Conservation (phyloP, 30 jellyfish, hydroid and myxozoan species). For the Cassiopea xamachana region DNA sequence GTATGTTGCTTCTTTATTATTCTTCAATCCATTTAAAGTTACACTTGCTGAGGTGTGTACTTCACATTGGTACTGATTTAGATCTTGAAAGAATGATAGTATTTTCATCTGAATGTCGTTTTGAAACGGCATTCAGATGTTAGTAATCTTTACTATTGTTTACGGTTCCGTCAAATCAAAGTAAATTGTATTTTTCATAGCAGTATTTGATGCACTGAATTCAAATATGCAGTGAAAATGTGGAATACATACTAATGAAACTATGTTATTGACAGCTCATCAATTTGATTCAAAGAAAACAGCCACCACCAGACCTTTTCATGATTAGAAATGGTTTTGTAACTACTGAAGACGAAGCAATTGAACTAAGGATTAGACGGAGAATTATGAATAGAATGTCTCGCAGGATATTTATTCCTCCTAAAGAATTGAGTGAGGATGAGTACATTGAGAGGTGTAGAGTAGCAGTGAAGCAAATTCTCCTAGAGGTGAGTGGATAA, state of each 20-base stretch:
- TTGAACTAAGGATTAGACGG: constrained; percentile 56
- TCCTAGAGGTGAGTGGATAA: constrained; percentile 85
- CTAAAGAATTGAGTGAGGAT: constrained; percentile 74
- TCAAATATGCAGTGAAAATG: too few relatives aligned
- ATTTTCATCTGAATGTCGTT: too few relatives aligned
- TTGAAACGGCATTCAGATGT: too few relatives aligned
- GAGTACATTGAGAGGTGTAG: constrained; percentile 78
- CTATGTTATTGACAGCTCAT: constrained; percentile 63
- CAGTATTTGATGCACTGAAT: too few relatives aligned
- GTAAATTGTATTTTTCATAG: too few relatives aligned
- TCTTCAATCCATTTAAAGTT: too few relatives aligned
- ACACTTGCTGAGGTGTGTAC: too few relatives aligned
- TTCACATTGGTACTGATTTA: too few relatives aligned
- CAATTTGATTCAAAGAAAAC: constrained; percentile 84
- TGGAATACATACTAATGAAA: too few relatives aligned
- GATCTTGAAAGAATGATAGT: too few relatives aligned
- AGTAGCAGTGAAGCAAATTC: constrained; percentile 68
- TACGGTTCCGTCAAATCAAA: too few relatives aligned
- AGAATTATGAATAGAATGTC: constrained; percentile 78
- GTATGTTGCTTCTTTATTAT: constrained; percentile 66
- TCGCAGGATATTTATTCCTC: constrained; percentile 72
- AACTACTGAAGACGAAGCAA: constrained; percentile 85
- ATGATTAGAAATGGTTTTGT: constrained; percentile 91
- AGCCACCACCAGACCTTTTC: constrained; percentile 98
- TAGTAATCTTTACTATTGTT: too few relatives aligned